These are phyloP conservation scores for Agrilus biguttatus DNA, from an alignment of 2,888 invertebrate species.

Conservation along the genomic window DNA sequence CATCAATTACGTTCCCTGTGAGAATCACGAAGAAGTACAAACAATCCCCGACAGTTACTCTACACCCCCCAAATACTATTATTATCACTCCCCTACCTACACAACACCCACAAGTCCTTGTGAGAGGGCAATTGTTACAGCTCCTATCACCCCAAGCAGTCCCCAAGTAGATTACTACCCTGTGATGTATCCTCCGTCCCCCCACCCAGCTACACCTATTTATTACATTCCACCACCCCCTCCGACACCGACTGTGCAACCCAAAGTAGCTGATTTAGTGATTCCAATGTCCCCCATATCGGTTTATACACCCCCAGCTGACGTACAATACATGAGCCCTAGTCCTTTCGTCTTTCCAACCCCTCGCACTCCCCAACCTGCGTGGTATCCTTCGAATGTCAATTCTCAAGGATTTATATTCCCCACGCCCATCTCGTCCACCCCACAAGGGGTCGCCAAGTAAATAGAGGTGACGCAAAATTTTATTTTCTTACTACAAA, in stretches of 20 bases:
- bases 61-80: slow-evolving; percentile 2
- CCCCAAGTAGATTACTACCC: slow-evolving; percentile 13
- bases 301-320: slow-evolving; percentile 12
- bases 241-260: slow-evolving; percentile 1
- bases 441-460: no score
- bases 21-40: no score
- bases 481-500: no score
- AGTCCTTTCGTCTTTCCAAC: slow-evolving; percentile 13
- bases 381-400: slow-evolving; percentile 13
- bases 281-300: slow-evolving; percentile 8
- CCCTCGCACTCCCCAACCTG: slow-evolving; percentile 9
- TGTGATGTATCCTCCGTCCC: slow-evolving; percentile 7
- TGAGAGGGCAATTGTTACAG: slow-evolving; percentile 8
- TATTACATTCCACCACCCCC: slow-evolving; percentile 7
- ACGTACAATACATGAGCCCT: slow-evolving; percentile 11
- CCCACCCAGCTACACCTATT: slow-evolving; percentile 11
- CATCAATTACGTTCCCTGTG: no score
- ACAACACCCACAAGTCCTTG: neutral
- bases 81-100: slow-evolving; percentile 1
- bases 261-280: slow-evolving; percentile 5
- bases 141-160: slow-evolving; percentile 8
- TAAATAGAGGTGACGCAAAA: no score
- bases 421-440: slow-evolving; percentile 6
- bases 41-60: neutral
- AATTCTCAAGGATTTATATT: slow-evolving; percentile 18